Conservation (phyloP, 2,888 invertebrate genomes). For the Stenolophus ochropezus region DNA sequence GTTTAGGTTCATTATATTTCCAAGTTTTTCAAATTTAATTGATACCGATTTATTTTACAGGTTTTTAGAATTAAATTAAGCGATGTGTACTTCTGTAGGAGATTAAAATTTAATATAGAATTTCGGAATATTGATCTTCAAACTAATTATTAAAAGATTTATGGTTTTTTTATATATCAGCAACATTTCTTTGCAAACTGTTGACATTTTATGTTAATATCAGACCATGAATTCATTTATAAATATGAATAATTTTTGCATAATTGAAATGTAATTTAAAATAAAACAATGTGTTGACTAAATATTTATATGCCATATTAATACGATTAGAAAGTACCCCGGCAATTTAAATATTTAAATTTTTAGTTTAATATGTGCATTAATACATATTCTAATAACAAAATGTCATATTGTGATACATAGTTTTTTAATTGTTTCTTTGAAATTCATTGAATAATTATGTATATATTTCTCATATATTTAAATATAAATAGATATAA, state of each 20-base stretch:
- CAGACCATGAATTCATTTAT: conserved; percentile 7
- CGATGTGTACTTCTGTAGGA: conserved; percentile 8
- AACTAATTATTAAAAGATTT: not conserved
- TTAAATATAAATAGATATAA: conserved; percentile 18
- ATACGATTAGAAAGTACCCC: conserved; percentile 18
- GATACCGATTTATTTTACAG: conserved; percentile 18
- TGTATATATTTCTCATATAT: conserved; percentile 2
- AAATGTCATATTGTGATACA: conserved; percentile 30
- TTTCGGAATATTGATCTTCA: not conserved
- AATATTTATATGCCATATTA: conserved; percentile 22
- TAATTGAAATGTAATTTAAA: conserved; percentile 20
- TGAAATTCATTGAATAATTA: conserved; percentile 11
- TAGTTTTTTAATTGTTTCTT: conserved; percentile 29
- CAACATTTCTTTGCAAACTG: not conserved
- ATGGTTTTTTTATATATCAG: not conserved
- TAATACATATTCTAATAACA: conserved; percentile 22
- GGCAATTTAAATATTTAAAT: conserved; percentile 39
- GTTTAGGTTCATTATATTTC: conserved; percentile 33
- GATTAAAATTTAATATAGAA: conserved; percentile 18
- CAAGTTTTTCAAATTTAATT: conserved; percentile 29
- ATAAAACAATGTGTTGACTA: conserved; percentile 28
- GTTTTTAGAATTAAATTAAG: conserved; percentile 33
- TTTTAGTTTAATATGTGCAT: conserved; percentile 19
- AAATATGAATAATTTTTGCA: conserved; percentile 6
- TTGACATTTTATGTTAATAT: conserved; percentile 16